These are phyloP conservation scores for Agonum fuliginosum DNA, from an alignment of 2,888 invertebrate species.

Conservation along the genomic window DNA sequence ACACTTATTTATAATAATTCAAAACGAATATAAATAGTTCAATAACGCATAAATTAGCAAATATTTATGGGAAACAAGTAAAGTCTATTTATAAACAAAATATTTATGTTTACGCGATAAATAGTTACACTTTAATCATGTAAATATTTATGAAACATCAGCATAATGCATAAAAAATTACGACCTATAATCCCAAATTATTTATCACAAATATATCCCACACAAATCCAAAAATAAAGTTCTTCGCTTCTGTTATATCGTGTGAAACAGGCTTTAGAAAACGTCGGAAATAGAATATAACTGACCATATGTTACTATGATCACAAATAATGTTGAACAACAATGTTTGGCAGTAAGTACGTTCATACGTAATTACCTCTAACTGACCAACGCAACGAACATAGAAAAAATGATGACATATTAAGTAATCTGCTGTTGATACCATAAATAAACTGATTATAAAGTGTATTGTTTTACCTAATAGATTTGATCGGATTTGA, in stretches of 20 bases:
- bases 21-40: slow-evolving; percentile 1
- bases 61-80: slow-evolving; percentile 7
- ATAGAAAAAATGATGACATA: neutral
- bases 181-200: neutral
- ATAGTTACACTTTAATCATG: neutral
- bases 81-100: slow-evolving; percentile 22
- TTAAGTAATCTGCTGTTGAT: no score
- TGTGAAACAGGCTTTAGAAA: neutral
- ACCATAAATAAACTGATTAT: no score
- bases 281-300: slow-evolving; percentile 45
- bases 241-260: neutral
- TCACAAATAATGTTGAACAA: slow-evolving; percentile 28
- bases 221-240: neutral
- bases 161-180: neutral
- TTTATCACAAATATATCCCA: neutral
- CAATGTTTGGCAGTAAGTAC: slow-evolving; percentile 41
- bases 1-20: neutral
- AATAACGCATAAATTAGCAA: neutral
- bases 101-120: neutral
- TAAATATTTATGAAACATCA: neutral
- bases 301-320: slow-evolving; percentile 49
- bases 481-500: no score
- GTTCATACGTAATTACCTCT: slow-evolving; percentile 24
- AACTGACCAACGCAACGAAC: slow-evolving; percentile 43
- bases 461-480: no score